Evolutionary conservation across 92 coral and sea anemone species (phyloP).

Genomic region (Zoanthus solanderi): DNA sequence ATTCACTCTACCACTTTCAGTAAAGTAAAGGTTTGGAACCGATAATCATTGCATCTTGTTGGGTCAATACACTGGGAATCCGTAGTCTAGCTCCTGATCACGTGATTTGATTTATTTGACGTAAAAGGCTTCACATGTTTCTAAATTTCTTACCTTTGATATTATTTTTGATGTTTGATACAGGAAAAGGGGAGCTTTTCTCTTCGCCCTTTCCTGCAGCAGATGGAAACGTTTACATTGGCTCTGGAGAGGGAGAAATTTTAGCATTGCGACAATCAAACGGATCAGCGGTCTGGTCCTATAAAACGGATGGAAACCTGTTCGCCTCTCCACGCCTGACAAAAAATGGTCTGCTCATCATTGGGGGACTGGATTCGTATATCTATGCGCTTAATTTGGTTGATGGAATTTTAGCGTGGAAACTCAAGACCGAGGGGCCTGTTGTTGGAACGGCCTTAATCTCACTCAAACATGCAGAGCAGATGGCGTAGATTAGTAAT

Average conservation of each 20-base stretch:
- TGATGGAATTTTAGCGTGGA: constrained; percentile 89
- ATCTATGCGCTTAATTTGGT: constrained; percentile 78
- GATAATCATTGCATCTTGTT: too few species aligned
- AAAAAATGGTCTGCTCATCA: constrained; percentile 76
- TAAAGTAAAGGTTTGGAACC: too few species aligned
- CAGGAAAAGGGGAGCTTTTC: constrained; percentile 82
- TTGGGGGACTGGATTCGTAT: constrained; percentile 85
- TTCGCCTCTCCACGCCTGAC: constrained; percentile 92
- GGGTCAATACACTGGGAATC: too few species aligned
- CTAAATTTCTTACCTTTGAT: background rate
- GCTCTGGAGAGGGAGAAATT: constrained; percentile 89
- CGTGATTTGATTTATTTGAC: too few species aligned
- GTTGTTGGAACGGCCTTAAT: constrained; percentile 93
- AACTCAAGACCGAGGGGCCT: constrained; percentile 88
- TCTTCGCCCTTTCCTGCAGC: constrained; percentile 87
- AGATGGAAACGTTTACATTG: constrained; percentile 90
- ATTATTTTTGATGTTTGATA: background rate
- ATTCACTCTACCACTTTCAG: too few species aligned
- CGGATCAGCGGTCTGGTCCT: constrained; percentile 85
- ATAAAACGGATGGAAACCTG: constrained; percentile 73
- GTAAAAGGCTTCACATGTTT: too few species aligned
- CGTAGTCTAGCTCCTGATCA: too few species aligned
- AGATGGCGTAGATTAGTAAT: constrained; percentile 51
- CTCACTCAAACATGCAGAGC: constrained; percentile 62
- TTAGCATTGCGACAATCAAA: constrained; percentile 81